phyloP scores from a whole-genome alignment of 2,888 invertebrate genomes.

The Andrena camellia region DNA sequence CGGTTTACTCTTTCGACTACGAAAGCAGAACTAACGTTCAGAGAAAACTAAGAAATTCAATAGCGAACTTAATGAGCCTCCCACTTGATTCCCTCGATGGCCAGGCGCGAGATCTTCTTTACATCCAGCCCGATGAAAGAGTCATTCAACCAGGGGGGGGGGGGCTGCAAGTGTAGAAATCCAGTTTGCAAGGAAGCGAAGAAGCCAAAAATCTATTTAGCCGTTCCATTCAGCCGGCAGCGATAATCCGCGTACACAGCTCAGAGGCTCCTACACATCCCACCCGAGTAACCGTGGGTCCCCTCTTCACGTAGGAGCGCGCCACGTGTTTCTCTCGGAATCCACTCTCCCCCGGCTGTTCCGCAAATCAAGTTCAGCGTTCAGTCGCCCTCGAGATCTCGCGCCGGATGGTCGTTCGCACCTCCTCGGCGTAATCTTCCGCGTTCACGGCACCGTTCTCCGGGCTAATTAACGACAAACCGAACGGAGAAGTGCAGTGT shows the following conservation, averaged over 20 bases:
- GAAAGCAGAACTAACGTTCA: too few species aligned
- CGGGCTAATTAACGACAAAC: neutral
- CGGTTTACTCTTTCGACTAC: too few species aligned
- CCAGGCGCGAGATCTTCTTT: too few species aligned
- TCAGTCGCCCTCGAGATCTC: constrained; percentile 62
- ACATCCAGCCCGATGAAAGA: too few species aligned
- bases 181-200: neutral
- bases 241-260: neutral
- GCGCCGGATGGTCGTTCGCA: neutral
- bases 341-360: constrained; percentile 52
- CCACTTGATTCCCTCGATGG: too few species aligned
- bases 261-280: constrained; percentile 2
- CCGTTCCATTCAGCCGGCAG: constrained; percentile 3
- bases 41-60: too few species aligned
- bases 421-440: neutral
- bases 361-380: constrained; percentile 60
- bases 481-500: neutral
- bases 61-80: too few species aligned
- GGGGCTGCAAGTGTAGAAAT: neutral
- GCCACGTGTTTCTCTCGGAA: constrained; percentile 58
- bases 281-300: constrained; percentile 17
- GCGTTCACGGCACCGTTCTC: neutral
- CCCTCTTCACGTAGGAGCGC: constrained; percentile 43
- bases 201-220: constrained; percentile 7
- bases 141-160: neutral